These are phyloP conservation scores for Clepsis dumicolana DNA, from an alignment of 2,888 invertebrate species.

Conservation along the genomic window DNA sequence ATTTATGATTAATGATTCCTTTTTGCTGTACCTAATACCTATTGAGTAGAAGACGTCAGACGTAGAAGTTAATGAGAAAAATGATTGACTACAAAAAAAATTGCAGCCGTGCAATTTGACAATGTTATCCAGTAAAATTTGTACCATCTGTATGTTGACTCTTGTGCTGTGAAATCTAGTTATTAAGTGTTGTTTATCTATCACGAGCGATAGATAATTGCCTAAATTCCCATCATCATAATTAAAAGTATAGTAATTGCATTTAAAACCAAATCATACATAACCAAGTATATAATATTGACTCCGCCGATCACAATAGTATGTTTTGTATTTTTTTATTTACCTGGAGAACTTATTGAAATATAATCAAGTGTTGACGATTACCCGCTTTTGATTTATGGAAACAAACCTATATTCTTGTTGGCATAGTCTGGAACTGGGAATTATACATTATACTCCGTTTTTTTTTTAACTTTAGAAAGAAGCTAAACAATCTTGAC, in stretches of 20 bases:
- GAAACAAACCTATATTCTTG: not conserved
- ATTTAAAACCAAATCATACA: conserved; percentile 29
- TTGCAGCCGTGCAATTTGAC: too few species aligned
- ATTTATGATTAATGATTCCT: too few species aligned
- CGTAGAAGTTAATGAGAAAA: too few species aligned
- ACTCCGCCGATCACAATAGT: conserved; percentile 33
- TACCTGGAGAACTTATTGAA: conserved; percentile 53
- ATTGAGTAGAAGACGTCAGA: too few species aligned
- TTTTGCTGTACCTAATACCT: too few species aligned
- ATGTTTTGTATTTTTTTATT: conserved; percentile 53
- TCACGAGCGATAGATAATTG: not conserved
- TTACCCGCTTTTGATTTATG: conserved; percentile 26
- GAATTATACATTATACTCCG: too few species aligned
- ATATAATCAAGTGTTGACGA: conserved; percentile 75
- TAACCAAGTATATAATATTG: conserved; percentile 24
- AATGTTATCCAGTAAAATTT: conserved; percentile 36
- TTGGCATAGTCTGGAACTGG: too few species aligned
- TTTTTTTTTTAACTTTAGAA: too few species aligned
- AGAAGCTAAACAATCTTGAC: too few species aligned
- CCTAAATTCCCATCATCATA: conserved; percentile 14
- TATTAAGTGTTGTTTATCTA: conserved; percentile 35
- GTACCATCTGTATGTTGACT: conserved; percentile 22
- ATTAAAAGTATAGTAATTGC: conserved; percentile 40
- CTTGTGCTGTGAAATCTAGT: conserved; percentile 25
- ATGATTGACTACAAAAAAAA: too few species aligned